phyloP scores from a whole-genome alignment of 2,888 invertebrate species.

The Drosophila stalkeri region DNA sequence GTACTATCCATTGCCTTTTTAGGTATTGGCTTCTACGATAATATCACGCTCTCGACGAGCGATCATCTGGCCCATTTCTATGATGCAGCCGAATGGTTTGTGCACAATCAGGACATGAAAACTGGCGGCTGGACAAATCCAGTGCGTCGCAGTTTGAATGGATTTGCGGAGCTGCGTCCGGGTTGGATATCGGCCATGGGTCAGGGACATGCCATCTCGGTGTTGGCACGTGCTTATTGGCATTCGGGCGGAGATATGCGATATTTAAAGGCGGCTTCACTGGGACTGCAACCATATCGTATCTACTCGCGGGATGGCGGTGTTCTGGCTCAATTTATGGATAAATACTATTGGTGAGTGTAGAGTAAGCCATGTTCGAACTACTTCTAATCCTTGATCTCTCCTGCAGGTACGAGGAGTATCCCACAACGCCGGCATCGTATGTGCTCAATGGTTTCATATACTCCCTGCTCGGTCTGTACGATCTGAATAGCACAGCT shows the following conservation, averaged over 20 bases:
- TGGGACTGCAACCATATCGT: slow-evolving; percentile 92
- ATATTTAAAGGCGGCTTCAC: slow-evolving; percentile 93
- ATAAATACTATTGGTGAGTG: slow-evolving; percentile 93
- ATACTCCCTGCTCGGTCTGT: slow-evolving; percentile 97
- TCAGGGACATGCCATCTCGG: slow-evolving; percentile 98
- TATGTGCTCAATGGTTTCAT: slow-evolving; percentile 99
- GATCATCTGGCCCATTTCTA: slow-evolving; percentile 96
- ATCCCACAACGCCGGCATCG: slow-evolving; percentile 97
- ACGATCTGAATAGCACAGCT: slow-evolving; percentile 95
- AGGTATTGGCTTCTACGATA: slow-evolving; percentile 91
- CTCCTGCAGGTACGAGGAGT: slow-evolving; percentile 95
- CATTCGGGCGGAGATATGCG: slow-evolving; percentile 90
- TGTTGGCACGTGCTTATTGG: slow-evolving; percentile 95
- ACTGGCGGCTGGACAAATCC: slow-evolving; percentile 98
- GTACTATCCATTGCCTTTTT: slow-evolving; percentile 88
- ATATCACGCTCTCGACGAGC: slow-evolving; percentile 91
- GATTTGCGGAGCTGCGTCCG: slow-evolving; percentile 91
- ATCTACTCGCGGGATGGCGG: slow-evolving; percentile 91
- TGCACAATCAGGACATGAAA: slow-evolving; percentile 91
- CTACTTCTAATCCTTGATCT: background rate
- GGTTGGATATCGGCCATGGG: slow-evolving; percentile 99
- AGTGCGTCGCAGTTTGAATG: slow-evolving; percentile 91
- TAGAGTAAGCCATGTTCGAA: background rate
- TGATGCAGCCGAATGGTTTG: slow-evolving; percentile 97
- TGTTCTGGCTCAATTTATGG: slow-evolving; percentile 93